Percentiles rank a stretch among this genome's conserved stretches.
Conservation (phyloP, 2,888 invertebrate species). For the Phengaris arion region DNA sequence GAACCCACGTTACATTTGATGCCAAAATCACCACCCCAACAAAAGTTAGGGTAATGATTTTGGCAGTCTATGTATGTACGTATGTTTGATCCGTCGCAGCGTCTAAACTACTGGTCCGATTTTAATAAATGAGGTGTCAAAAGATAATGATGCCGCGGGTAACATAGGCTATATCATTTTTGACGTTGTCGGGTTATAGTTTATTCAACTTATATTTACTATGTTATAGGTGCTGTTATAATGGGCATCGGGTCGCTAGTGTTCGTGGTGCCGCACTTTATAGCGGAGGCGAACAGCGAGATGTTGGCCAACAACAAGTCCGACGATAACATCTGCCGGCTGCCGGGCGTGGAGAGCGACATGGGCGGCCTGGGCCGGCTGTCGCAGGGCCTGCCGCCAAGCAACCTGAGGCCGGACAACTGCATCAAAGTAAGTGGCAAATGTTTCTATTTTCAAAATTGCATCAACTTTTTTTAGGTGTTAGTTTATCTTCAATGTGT, state of each 20-base stretch:
- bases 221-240: conserved; percentile 86
- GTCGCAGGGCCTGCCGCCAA: conserved; percentile 86
- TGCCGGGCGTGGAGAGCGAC: conserved; percentile 84
- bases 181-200: too few species aligned
- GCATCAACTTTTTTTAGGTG: background rate
- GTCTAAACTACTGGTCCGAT: too few species aligned
- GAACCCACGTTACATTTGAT: too few species aligned
- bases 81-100: too few species aligned
- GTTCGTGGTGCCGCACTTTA: conserved; percentile 96
- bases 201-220: too few species aligned
- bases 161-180: too few species aligned
- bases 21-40: too few species aligned
- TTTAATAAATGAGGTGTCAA: too few species aligned
- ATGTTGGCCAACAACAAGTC: conserved; percentile 84
- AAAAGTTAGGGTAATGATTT: too few species aligned
- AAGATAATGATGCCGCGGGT: too few species aligned
- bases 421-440: conserved; percentile 82
- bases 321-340: conserved; percentile 89
- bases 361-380: conserved; percentile 86
- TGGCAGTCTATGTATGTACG: too few species aligned
- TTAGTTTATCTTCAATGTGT: background rate
- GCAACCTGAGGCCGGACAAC: conserved; percentile 87
- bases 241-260: conserved; percentile 96
- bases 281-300: conserved; percentile 87
- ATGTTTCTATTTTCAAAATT: background rate